Conservation (phyloP, 2,113 vertebrate species). For the Gasterosteus nipponicus region DNA sequence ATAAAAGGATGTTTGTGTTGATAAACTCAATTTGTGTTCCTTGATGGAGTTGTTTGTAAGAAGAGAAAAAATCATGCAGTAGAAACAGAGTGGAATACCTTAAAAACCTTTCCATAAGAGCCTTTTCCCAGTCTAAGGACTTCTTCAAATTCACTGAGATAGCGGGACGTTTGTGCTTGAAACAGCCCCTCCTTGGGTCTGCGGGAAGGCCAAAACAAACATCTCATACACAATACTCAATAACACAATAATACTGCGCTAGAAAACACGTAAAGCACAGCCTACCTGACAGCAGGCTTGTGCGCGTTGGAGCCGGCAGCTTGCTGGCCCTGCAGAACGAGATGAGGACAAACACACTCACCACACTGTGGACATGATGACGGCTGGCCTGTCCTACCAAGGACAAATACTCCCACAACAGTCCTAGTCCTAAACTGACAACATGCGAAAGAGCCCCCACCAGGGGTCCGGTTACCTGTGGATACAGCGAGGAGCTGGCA, state of each 20-base stretch:
- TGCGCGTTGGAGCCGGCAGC: slow-evolving; percentile 53
- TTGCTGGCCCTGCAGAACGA: slow-evolving; percentile 68
- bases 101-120: slow-evolving; percentile 94
- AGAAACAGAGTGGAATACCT: slow-evolving; percentile 79
- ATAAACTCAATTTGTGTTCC: background rate
- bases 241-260: background rate
- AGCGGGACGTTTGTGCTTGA: slow-evolving; percentile 93
- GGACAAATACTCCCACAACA: background rate
- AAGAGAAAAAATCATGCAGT: background rate
- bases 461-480: slow-evolving; percentile 70
- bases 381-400: background rate
- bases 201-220: slow-evolving; percentile 31
- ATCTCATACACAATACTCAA: background rate
- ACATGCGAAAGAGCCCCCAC: background rate
- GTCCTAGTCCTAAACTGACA: background rate
- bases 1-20: background rate
- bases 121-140: slow-evolving; percentile 89
- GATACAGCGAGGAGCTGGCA: slow-evolving; percentile 75
- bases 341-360: slow-evolving; percentile 4
- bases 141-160: slow-evolving; percentile 96
- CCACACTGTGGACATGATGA: background rate
- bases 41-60: background rate
- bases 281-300: slow-evolving; percentile 72
- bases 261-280: background rate
- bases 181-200: slow-evolving; percentile 89